phyloP scores from a whole-genome alignment of 1,140 invertebrate species.

The Plectrocnemia conspersa region DNA sequence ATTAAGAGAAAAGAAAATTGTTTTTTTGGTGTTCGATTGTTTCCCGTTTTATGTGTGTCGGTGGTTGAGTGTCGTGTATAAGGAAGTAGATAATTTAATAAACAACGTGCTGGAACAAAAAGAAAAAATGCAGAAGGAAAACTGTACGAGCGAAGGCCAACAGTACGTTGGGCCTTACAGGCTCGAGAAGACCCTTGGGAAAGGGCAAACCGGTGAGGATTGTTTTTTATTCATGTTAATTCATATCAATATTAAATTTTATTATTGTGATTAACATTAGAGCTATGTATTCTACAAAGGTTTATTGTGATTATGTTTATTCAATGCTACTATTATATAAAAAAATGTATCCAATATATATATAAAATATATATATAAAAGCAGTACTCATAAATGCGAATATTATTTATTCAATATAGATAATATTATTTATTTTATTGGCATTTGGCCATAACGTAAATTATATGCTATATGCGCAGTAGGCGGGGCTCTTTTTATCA shows the following conservation, averaged over 20 bases:
- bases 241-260: too few species aligned
- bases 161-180: slow-evolving; percentile 98
- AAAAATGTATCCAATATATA: too few species aligned
- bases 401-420: background rate
- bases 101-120: background rate
- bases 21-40: background rate
- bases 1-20: background rate
- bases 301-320: too few species aligned
- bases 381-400: too few species aligned
- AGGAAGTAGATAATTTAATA: background rate
- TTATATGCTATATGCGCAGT: too few species aligned
- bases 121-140: slow-evolving; percentile 50
- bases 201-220: slow-evolving; percentile 99
- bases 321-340: too few species aligned
- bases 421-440: background rate
- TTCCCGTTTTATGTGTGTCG: background rate
- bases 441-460: too few species aligned
- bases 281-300: too few species aligned
- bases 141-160: slow-evolving; percentile 54
- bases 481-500: too few species aligned
- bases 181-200: slow-evolving; percentile 97
- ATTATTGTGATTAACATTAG: too few species aligned
- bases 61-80: background rate
- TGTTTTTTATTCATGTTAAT: too few species aligned
- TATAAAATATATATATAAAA: too few species aligned